phyloP scores from a whole-genome alignment of 2,113 vertebrate species.

The Sarotherodon lohbergeri region DNA sequence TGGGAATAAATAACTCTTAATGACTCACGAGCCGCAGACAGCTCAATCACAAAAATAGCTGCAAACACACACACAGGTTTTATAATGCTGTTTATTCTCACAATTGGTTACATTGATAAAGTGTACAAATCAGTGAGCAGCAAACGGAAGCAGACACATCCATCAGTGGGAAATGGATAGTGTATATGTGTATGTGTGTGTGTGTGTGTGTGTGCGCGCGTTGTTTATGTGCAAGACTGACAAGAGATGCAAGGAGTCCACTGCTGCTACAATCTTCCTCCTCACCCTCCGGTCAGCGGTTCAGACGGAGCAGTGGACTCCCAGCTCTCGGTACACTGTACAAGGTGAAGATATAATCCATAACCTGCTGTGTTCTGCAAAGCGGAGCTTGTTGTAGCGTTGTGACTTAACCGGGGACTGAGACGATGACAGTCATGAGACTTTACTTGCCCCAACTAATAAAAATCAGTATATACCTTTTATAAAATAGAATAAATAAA shows the following conservation, averaged over 20 bases:
- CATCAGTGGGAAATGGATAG: slow-evolving; percentile 44
- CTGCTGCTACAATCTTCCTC: neutral
- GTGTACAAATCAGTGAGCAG: slow-evolving; percentile 83
- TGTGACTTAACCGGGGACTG: slow-evolving; percentile 59
- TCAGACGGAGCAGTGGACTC: slow-evolving; percentile 23
- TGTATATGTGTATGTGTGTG: neutral
- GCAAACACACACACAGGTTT: slow-evolving; percentile 11
- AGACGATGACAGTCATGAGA: slow-evolving; percentile 60
- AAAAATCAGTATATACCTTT: slow-evolving; percentile 81
- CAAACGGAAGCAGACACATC: slow-evolving; percentile 69
- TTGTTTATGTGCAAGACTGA: slow-evolving; percentile 28
- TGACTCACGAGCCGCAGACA: neutral
- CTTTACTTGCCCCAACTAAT: slow-evolving; percentile 58
- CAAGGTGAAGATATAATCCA: slow-evolving; percentile 37
- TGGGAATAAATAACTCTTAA: neutral
- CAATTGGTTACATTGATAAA: slow-evolving; percentile 87
- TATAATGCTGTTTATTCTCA: slow-evolving; percentile 86
- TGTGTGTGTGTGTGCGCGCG: neutral
- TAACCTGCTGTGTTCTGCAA: slow-evolving; percentile 33
- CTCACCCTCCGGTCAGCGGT: neutral
- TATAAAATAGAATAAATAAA: slow-evolving; percentile 99
- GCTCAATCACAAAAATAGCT: neutral
- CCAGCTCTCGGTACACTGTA: slow-evolving; percentile 27
- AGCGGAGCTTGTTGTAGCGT: slow-evolving; percentile 42
- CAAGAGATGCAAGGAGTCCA: slow-evolving; percentile 20